Conservation (phyloP, 2,888 invertebrate genomes). For the Eueremaeus valkanovi region DNA sequence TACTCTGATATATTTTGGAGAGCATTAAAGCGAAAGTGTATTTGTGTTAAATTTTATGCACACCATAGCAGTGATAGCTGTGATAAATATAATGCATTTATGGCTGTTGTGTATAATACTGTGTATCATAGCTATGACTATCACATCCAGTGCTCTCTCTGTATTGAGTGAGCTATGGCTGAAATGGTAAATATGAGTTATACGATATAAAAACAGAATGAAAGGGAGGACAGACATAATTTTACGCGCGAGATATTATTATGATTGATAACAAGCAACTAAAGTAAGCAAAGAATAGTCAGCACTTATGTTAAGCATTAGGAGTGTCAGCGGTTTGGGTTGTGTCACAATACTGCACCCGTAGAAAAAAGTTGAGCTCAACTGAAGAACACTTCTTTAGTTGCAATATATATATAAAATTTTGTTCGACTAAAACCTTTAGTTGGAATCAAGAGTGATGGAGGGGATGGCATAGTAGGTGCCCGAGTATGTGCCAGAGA, state of each 20-base stretch:
- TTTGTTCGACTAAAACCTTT: conserved; percentile 8
- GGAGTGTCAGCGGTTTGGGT: conserved; percentile 22
- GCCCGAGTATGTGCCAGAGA: background rate
- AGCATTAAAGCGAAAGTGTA: background rate
- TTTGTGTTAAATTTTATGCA: conserved; percentile 19
- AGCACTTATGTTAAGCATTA: conserved; percentile 18
- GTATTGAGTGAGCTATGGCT: background rate
- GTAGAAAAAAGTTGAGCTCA: background rate
- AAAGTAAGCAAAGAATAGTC: conserved; percentile 23
- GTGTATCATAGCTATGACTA: too few relatives aligned
- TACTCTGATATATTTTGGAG: too few relatives aligned
- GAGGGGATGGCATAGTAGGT: background rate
- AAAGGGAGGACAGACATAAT: conserved; percentile 11
- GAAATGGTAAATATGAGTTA: too few relatives aligned
- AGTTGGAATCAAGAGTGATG: conserved; percentile 14
- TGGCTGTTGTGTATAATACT: too few relatives aligned
- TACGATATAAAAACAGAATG: background rate
- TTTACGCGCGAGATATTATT: conserved; percentile 20
- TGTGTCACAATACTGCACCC: background rate
- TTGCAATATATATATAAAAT: conserved; percentile 24
- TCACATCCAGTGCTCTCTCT: too few relatives aligned
- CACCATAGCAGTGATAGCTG: background rate
- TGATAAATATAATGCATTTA: conserved; percentile 21
- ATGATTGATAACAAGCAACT: conserved; percentile 27
- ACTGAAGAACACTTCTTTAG: conserved; percentile 16